Evolutionary conservation across 2,113 vertebrate genomes (phyloP).

Genomic region (Lethenteron reissneri): DNA sequence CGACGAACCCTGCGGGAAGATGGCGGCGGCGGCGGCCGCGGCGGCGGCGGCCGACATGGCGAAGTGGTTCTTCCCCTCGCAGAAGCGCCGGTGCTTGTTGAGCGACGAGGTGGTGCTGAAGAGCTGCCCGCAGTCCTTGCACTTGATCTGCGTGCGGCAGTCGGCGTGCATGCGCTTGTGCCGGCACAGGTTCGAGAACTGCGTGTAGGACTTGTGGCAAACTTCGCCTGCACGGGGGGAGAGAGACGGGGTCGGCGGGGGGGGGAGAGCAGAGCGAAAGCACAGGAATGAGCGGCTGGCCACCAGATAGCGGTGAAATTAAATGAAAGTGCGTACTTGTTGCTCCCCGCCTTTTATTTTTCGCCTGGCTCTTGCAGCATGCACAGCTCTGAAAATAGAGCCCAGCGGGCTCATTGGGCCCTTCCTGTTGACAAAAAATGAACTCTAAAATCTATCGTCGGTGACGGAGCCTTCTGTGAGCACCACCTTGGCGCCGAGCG

Average conservation of each 20-base stretch:
- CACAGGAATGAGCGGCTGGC: no score
- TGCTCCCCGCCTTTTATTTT: no score
- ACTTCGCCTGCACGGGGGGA: constrained; percentile 61
- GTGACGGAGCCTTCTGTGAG: no score
- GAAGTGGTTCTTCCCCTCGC: constrained; percentile 94
- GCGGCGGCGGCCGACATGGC: constrained; percentile 4
- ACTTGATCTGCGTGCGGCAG: constrained; percentile 98
- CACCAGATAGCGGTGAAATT: no score
- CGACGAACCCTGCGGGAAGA: background rate
- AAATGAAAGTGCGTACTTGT: no score
- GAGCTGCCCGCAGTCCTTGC: constrained; percentile 98
- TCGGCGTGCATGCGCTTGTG: constrained; percentile 99
- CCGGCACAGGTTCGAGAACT: constrained; percentile 99
- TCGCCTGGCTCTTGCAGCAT: no score
- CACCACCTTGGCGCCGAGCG: no score
- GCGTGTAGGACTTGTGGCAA: constrained; percentile 99
- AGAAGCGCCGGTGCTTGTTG: constrained; percentile 98
- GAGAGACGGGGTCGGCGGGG: background rate
- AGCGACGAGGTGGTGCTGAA: constrained; percentile 99
- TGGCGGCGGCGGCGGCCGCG: background rate
- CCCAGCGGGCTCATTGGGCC: no score
- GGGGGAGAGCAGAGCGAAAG: no score
- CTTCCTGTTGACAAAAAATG: no score
- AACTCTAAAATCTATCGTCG: no score
- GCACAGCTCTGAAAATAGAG: no score